These are phyloP conservation scores for Bostrychus sinensis DNA, from an alignment of 2,113 vertebrate genomes.

Conservation along the genomic window DNA sequence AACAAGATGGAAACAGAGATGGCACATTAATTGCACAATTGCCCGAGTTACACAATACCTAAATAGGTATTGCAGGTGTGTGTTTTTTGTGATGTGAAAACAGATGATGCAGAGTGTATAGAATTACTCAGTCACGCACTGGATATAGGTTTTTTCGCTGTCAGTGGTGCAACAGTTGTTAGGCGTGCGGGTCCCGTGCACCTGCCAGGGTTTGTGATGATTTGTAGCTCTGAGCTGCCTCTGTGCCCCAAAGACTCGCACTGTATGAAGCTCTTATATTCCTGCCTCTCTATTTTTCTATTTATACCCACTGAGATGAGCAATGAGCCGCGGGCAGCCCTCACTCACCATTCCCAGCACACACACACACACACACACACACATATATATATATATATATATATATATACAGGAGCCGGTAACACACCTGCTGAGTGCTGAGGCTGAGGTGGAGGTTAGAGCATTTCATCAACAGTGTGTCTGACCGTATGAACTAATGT, in stretches of 20 bases:
- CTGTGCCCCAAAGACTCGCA: conserved; percentile 45
- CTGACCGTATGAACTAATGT: conserved; percentile 54
- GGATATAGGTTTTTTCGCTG: not conserved
- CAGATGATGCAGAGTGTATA: not conserved
- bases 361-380: conserved; percentile 33
- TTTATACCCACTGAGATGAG: conserved; percentile 72
- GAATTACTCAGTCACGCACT: not conserved
- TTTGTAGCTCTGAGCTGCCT: conserved; percentile 33
- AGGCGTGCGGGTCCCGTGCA: conserved; percentile 32
- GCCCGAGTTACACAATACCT: not conserved
- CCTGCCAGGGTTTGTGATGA: conserved; percentile 31
- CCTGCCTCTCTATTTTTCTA: conserved; percentile 62
- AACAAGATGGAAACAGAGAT: not conserved
- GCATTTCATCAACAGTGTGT: conserved; percentile 53
- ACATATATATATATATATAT: conserved; percentile 43
- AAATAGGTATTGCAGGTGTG: not conserved
- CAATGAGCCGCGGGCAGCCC: conserved; percentile 62
- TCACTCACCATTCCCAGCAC: conserved; percentile 40
- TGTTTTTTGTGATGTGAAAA: conserved; percentile 5
- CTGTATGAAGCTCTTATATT: conserved; percentile 51
- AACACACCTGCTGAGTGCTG: conserved; percentile 28
- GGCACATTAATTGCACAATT: conserved; percentile 4
- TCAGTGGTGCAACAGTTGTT: conserved; percentile 17
- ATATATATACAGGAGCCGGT: conserved; percentile 8
- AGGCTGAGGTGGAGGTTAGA: conserved; percentile 50